These are phyloP conservation scores for Pantala flavescens DNA, from an alignment of 1,140 invertebrate species.

Conservation along the genomic window DNA sequence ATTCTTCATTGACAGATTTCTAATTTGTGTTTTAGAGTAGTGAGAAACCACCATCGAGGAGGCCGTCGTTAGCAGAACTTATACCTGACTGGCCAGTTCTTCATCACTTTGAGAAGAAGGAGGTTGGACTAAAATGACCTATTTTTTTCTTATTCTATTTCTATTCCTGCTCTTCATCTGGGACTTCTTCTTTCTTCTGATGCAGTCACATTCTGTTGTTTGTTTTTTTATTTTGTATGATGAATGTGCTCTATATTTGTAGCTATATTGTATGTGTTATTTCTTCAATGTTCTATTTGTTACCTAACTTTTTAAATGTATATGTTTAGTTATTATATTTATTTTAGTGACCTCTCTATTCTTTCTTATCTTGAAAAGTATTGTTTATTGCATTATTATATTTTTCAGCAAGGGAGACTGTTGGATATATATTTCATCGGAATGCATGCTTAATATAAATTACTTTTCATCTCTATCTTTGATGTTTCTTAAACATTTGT, in stretches of 20 bases:
- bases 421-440: neutral
- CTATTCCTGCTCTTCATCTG: conserved; percentile 20
- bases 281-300: conserved; percentile 14
- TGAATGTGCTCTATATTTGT: conserved; percentile 14
- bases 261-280: neutral
- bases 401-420: neutral
- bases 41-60: conserved; percentile 48
- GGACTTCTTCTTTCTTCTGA: conserved; percentile 15
- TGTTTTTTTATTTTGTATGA: conserved; percentile 14
- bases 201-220: conserved; percentile 15
- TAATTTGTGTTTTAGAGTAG: conserved; percentile 43
- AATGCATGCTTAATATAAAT: neutral
- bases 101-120: conserved; percentile 69
- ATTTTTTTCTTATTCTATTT: conserved; percentile 16
- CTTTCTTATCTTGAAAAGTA: neutral
- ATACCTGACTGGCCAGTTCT: conserved; percentile 94
- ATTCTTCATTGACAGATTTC: conserved; percentile 25
- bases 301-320: neutral
- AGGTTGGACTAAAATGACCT: conserved; percentile 48
- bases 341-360: neutral
- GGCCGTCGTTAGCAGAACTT: conserved; percentile 83
- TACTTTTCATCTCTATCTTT: neutral
- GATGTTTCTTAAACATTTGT: neutral
- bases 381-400: neutral
- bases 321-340: neutral